Percentiles rank a stretch among this genome's conserved stretches.
Evolutionary conservation across 2,888 invertebrate genomes (phyloP).

Genomic region (Quadroppia sp.): DNA sequence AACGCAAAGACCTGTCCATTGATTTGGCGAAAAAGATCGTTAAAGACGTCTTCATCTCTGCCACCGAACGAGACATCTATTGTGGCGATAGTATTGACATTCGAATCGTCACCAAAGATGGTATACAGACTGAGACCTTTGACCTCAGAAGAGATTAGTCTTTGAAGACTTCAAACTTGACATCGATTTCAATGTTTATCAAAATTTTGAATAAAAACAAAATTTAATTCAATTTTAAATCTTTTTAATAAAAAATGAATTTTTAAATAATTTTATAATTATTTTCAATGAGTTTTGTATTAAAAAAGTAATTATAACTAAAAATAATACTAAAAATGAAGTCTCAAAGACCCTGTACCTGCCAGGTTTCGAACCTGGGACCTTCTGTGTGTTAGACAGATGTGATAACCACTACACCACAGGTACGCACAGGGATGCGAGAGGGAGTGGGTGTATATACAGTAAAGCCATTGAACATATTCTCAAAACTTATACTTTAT

Average conservation of each 20-base stretch:
- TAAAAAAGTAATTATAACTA: too few species aligned
- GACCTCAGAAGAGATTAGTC: slow-evolving; percentile 78
- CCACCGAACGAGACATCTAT: slow-evolving; percentile 95
- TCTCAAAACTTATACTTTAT: too few species aligned
- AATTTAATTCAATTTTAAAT: neutral
- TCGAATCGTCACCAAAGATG: slow-evolving; percentile 80
- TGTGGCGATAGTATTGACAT: slow-evolving; percentile 88
- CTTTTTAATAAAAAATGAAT: neutral
- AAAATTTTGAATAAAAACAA: neutral
- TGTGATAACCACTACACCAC: slow-evolving; percentile 39
- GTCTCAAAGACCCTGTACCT: slow-evolving; percentile 18
- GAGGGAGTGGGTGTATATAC: too few species aligned
- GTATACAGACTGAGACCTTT: slow-evolving; percentile 61
- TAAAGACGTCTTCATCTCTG: slow-evolving; percentile 95
- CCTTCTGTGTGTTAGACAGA: slow-evolving; percentile 37
- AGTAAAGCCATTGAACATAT: too few species aligned
- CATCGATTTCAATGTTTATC: neutral
- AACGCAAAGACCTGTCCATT: slow-evolving; percentile 61
- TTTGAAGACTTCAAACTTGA: neutral
- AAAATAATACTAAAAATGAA: neutral
- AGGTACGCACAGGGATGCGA: neutral
- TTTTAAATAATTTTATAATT: slow-evolving; percentile 8
- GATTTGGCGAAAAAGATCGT: slow-evolving; percentile 79
- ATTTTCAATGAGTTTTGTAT: neutral
- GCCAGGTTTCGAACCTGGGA: slow-evolving; percentile 39